Evolutionary conservation across 1,140 invertebrate genomes (phyloP), one percentile per base, ranked within the genome.

Genomic region (Drosophila azteca): DNA sequence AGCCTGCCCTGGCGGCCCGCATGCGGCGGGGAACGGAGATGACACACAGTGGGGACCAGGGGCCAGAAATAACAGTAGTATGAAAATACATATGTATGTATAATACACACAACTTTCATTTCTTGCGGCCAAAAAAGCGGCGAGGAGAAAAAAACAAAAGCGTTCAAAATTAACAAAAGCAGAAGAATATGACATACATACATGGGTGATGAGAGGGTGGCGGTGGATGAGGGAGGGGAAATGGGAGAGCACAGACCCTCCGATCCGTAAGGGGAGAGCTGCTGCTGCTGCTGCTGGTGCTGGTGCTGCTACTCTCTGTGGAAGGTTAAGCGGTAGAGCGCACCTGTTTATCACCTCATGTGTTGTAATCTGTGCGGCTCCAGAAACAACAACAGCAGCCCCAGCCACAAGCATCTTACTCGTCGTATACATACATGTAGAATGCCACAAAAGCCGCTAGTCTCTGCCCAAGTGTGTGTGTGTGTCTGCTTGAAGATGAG

Each of bases 341-440:
- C 81, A 87, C 82, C 82, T 87, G 82, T 88, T 87, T 87, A 87
- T 82, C 82, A 87, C 82, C 70, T 82, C 74, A 72, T 87, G 82
- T 87, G 83, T 87, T 87, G 82, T 87, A 87, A 87, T 87, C 83
- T 79, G 82, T 65, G 82, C 77, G 72, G 82, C 78, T 77, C 60
- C 50, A 83, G 77, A 66, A 72, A 48, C 53, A 80, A 58, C 53
- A 61, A 39, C 41, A 35, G 7, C 29, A 8, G 29, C 29, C 1
- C 6, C 44, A 35, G 17, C 22, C n/a, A 24, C 43, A 48, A 60
- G 48, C 62, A 69, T 39, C 35, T 39, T 5, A 24, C 24, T 24
- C 4, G 17, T 20, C 24, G 24, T 26, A 31, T 13, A 41, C 43
- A 48, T 26, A 31, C 35, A 17, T 26, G 35, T 13, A 39, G 35